Evolutionary conservation across 2,797 vertebrate genomes (phyloP), one percentile per base, ranked within the genome.

Genomic region (Danio albolineatus): DNA sequence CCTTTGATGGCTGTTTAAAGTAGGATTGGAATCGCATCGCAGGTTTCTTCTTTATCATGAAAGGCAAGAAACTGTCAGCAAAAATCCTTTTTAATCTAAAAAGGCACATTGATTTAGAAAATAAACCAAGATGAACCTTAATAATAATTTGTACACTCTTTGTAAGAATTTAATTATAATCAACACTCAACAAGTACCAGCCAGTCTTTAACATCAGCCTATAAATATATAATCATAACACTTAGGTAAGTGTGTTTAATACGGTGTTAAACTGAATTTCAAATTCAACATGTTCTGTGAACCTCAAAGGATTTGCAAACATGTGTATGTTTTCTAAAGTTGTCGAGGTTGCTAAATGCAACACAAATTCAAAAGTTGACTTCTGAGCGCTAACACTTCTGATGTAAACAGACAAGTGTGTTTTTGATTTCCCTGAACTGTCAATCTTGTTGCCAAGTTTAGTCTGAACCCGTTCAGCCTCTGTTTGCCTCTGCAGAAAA

Each of bases 401-500:
- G 38, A 76, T 65, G 17, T 28, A 54, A 65, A 53, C 36, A 28
- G 73, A 65, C 60, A 75, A 51, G 7, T 51, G 6, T 43, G 38
- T 64, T 75, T 64, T 39, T 21, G 5, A 51, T 53, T 75, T 39
- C 13, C 12, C 73, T 1, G 0, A 76, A 28, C 38, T 54, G n/a
- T 56, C 48, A 76, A 16, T 76, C 61, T 43, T 2, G 0, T 19
- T 62, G 46, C 57, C 48, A 62, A 62, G 10, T 75, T 75, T 62
- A 62, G 46, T 19, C 46, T 74, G 44, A 74, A 59, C 19, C 71
- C 19, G 4, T 14, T 36, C 54, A 4, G 7, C 57, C 51, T n/a
- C 0, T 4, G 21, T 49, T 67, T n/a, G 65, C 39, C 4, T 74
- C 28, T 61, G 38, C n/a, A 43, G 13, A 21, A 21, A 13, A 76